phyloP scores from a whole-genome alignment of 1,140 invertebrate genomes.

The Amyelois transitella region DNA sequence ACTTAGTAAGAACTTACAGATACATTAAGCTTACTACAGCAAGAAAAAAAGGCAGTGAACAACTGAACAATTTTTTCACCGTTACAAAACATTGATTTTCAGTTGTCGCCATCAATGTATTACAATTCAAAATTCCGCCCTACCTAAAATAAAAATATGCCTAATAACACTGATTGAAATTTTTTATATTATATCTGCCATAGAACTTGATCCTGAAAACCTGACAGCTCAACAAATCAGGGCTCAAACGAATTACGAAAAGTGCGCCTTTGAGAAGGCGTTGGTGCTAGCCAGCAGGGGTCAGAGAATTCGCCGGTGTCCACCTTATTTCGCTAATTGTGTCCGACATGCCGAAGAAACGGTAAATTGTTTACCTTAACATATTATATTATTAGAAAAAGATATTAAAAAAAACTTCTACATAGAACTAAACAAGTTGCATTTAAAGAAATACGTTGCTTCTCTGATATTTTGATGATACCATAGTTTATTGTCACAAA shows the following conservation, averaged over 20 bases:
- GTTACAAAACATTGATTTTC: no score
- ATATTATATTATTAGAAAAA: background rate
- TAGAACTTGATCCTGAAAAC: constrained; percentile 58
- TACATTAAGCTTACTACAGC: no score
- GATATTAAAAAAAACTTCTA: no score
- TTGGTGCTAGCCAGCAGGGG: constrained; percentile 46
- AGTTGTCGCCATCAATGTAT: no score
- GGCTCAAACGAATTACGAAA: constrained; percentile 60
- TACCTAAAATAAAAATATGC: background rate
- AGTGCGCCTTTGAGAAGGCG: constrained; percentile 55
- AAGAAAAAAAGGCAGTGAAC: no score
- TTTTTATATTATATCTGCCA: constrained; percentile 8
- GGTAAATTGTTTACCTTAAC: constrained; percentile 23
- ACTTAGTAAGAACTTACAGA: no score
- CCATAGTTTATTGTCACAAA: no score
- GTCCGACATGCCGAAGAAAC: constrained; percentile 58
- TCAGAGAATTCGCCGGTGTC: constrained; percentile 28
- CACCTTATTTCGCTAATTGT: constrained; percentile 54
- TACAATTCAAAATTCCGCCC: no score
- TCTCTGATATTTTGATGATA: no score
- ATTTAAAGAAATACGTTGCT: no score
- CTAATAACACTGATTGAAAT: background rate
- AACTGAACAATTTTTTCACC: no score
- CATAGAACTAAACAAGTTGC: no score
- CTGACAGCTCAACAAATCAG: constrained; percentile 51